Evolutionary conservation across 2,888 invertebrate species (phyloP).

Genomic region (Teinopalpus imperialis): DNA sequence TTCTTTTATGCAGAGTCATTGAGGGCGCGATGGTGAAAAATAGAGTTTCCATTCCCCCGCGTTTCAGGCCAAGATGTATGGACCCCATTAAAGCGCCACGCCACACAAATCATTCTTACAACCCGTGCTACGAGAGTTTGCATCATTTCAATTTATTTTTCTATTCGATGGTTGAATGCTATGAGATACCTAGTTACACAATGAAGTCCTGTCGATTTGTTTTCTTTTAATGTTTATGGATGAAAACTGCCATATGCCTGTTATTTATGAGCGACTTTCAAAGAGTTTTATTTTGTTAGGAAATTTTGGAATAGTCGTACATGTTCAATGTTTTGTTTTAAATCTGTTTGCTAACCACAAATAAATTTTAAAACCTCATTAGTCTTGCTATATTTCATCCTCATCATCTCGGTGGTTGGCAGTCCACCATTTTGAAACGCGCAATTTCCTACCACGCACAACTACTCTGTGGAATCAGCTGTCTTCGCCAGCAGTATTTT

Average conservation of each 20-base stretch:
- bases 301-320: too few relatives aligned
- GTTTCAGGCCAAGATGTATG: conserved; percentile 37
- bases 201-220: conserved; percentile 15
- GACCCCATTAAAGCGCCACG: conserved; percentile 43
- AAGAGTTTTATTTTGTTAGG: too few relatives aligned
- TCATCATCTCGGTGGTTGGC: too few relatives aligned
- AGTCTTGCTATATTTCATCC: too few relatives aligned
- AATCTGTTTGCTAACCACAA: too few relatives aligned
- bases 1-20: conserved; percentile 28
- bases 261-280: too few relatives aligned
- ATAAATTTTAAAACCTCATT: conserved; percentile 1
- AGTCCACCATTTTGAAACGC: too few relatives aligned
- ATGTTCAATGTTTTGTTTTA: too few relatives aligned
- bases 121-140: conserved; percentile 34
- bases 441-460: too few relatives aligned
- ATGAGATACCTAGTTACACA: conserved; percentile 24
- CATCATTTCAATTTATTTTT: conserved; percentile 43
- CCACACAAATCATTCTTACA: conserved; percentile 50
- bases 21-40: conserved; percentile 40
- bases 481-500: too few relatives aligned
- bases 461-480: too few relatives aligned
- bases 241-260: too few relatives aligned
- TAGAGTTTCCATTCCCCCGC: conserved; percentile 35
- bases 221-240: conserved; percentile 2
- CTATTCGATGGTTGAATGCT: conserved; percentile 22